Evolutionary conservation across 2,888 invertebrate genomes (phyloP).

Genomic region (Pachydiplax longipennis): DNA sequence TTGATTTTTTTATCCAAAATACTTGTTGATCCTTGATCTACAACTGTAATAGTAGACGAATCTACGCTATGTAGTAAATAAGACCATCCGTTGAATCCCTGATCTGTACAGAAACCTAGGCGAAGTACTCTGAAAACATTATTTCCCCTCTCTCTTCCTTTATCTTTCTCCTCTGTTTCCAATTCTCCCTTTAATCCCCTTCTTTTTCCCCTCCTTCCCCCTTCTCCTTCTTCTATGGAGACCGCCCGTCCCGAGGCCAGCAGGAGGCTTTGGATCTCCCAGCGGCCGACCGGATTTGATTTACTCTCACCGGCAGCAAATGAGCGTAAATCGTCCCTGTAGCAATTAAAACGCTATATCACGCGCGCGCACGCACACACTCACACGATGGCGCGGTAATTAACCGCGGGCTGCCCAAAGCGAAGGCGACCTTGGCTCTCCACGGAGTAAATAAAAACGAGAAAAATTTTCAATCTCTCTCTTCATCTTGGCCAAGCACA

Average conservation of each 20-base stretch:
- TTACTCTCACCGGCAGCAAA: neutral
- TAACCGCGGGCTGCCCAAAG: neutral
- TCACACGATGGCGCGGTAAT: neutral
- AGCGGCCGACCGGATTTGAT: neutral
- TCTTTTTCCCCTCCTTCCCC: neutral
- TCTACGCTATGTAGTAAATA: too few species aligned
- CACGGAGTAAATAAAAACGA: neutral
- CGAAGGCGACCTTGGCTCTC: neutral
- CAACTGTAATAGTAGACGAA: too few species aligned
- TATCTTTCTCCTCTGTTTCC: neutral
- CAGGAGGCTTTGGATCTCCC: neutral
- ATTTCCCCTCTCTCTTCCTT: neutral
- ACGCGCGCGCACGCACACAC: neutral
- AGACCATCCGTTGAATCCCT: too few species aligned
- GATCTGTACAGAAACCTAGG: too few species aligned
- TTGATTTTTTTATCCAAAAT: too few species aligned
- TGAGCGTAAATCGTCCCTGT: neutral
- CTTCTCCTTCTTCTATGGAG: neutral
- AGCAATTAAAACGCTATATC: slow-evolving; percentile 1
- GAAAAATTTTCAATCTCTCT: neutral
- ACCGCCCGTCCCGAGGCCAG: neutral
- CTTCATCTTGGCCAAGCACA: too few species aligned
- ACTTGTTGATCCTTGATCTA: too few species aligned
- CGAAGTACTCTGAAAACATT: too few species aligned
- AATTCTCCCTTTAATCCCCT: neutral